phyloP scores from a whole-genome alignment of 2,797 vertebrate genomes.

The Bradypus variegatus region DNA sequence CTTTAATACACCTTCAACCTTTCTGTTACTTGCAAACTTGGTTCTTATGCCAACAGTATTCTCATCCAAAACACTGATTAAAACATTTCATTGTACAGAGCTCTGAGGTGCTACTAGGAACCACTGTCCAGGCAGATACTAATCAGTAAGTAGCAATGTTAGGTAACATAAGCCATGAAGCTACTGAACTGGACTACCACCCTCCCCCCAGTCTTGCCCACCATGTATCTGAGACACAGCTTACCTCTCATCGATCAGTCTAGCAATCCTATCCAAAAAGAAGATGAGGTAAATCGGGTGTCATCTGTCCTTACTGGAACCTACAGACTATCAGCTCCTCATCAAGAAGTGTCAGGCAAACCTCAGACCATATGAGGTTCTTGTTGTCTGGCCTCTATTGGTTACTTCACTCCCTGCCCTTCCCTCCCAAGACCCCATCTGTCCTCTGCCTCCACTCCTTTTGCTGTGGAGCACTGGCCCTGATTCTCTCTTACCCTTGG shows the following conservation, averaged over 20 bases:
- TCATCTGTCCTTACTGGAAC: not conserved
- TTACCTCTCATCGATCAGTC: not conserved
- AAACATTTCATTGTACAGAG: not conserved
- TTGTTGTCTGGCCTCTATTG: not conserved
- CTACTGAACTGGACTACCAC: not conserved
- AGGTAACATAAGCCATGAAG: not conserved
- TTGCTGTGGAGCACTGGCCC: not conserved
- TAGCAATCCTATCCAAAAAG: not conserved
- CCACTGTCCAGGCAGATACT: not conserved
- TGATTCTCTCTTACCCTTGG: not conserved
- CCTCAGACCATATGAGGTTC: not conserved
- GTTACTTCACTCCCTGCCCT: not conserved
- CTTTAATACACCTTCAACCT: not conserved
- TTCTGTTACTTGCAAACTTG: not conserved
- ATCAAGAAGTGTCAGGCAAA: not conserved
- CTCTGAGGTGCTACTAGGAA: not conserved
- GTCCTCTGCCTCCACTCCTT: not conserved
- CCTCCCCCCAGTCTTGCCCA: not conserved
- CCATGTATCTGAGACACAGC: not conserved
- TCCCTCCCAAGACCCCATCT: not conserved
- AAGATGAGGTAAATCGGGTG: not conserved
- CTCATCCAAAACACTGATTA: not conserved
- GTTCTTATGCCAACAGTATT: not conserved
- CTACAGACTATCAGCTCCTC: not conserved
- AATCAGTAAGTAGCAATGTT: not conserved